Base-by-base conservation (phyloP, 37 sponge, comb jelly and placozoan species). In the Mnemiopsis leidyi region DNA sequence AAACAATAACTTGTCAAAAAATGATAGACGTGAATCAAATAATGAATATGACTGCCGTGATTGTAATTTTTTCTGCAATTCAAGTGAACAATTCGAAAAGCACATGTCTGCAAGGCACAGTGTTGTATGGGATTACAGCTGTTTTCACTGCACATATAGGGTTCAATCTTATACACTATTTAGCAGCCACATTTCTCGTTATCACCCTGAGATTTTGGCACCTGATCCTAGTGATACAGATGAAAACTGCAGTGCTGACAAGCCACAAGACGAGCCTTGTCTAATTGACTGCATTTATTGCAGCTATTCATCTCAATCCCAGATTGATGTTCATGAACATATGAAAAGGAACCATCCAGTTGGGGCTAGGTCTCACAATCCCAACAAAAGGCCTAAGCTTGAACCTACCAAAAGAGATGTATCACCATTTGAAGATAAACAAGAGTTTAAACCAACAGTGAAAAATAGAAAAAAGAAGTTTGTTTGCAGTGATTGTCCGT, bases 81-180 rank as follows among this genome's bases (percentile, higher is more conserved):
- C 79, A 9, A 77, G 79, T 77, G 79, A 77, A 18, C 35, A 77
- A 32, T 77, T 77, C 33, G 79, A 77, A 77, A 77, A 77, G 18
- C 79, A 77, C 79, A 77, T 77, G 79, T 77, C 79, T 33, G 79
- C 79, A 34, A 33, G 79, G 16, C 79, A 77, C 32, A 77, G 79
- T 77, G 79, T 77, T 28, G 79, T 77, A 28, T 77, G 79, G 79
- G 35, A 77, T 18, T 77, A 77, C 18, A 77, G 79, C 18, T 77
- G 79, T 34, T 77, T 77, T 32, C 79, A 77, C 36, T 77, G 79
- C 32, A 31, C 79, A 34, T 77, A 77, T 36, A 77, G 35, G 32
- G 79, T 77, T 13, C 32, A 77, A 32, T 77, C 79, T 31, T 77
- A 31, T 32, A 3, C 34, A 1, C 3, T 34, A 18, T 77, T 77